Evolutionary conservation across 2,888 invertebrate genomes (phyloP), one percentile per base, ranked within the genome.

Genomic region (Xestoiulus laeticollis): DNA sequence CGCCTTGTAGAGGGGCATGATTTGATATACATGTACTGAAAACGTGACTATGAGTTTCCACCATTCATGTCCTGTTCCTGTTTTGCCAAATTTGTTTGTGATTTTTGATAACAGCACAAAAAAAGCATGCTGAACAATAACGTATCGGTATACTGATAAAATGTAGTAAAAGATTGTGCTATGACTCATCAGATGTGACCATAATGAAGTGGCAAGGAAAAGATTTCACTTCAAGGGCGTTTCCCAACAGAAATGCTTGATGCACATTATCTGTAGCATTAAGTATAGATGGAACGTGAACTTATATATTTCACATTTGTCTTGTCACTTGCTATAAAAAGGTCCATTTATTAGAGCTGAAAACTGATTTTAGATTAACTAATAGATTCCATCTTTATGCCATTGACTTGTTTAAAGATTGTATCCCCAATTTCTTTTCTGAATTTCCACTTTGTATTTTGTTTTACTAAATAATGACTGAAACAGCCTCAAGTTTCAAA

Each of bases 311-410:
- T 8, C 8, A 59, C n/a, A 59, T 59, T n/a, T 59, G 59, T n/a
- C n/a, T 59, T 59, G 48, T 48, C 48, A 48, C 48, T 48, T 48
- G 12, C 48, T 12, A 14, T 19, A 19, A 48, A 48, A 48, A 48
- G n/a, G 59, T 19, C 0, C 22, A 59, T 59, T 59, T 48, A n/a
- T n/a, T 59, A 59, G 59, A n/a, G 19, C 6, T 0, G n/a, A 59
- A 59, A n/a, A n/a, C n/a, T n/a, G n/a, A n/a, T 59, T 59, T 59
- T 59, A 59, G 59, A n/a, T 59, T n/a, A 59, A n/a, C n/a, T 59
- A 59, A 59, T 59, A 59, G 48, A 59, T 59, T 19, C n/a, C n/a
- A n/a, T 59, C 8, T 59, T n/a, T 59, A 3, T n/a, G 59, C n/a
- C 59, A 1, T 12, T 48, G 48, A 14, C 10, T 38, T 38, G 48